phyloP scores from a whole-genome alignment of 2,113 vertebrate genomes.

The Ammodramus savannarum region DNA sequence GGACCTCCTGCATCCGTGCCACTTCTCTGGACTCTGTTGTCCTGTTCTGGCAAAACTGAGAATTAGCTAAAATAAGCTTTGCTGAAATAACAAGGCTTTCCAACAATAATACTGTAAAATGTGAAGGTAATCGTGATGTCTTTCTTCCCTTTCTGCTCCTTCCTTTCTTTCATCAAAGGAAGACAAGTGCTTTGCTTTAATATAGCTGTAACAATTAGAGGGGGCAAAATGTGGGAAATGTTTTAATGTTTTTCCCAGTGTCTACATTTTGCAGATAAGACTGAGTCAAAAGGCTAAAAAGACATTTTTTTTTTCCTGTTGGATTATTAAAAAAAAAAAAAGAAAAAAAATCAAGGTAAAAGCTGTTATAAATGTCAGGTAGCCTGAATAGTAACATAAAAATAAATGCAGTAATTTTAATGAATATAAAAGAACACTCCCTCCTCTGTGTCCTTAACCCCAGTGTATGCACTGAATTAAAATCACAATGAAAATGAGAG shows the following conservation, averaged over 20 bases:
- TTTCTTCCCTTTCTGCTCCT: background rate
- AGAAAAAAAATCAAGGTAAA: background rate
- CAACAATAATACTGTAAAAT: background rate
- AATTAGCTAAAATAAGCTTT: conserved; percentile 10
- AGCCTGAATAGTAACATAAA: background rate
- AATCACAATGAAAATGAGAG: background rate
- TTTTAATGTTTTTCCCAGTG: background rate
- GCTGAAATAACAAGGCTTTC: conserved; percentile 37
- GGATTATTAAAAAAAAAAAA: background rate
- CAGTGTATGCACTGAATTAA: background rate
- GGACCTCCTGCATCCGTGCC: conserved; percentile 16
- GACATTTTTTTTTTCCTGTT: background rate
- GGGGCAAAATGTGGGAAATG: background rate
- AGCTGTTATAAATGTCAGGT: background rate
- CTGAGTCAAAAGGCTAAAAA: background rate
- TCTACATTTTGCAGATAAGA: background rate
- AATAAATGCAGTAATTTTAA: background rate
- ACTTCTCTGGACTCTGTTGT: conserved; percentile 8
- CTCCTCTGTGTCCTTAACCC: background rate
- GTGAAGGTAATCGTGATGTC: background rate
- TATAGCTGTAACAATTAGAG: background rate
- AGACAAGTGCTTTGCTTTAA: background rate
- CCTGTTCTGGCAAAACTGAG: background rate
- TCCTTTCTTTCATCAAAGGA: conserved; percentile 1
- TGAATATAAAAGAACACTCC: background rate